These are phyloP conservation scores for Flexamia atlantica DNA, from an alignment of 2,888 invertebrate species.

Conservation along the genomic window DNA sequence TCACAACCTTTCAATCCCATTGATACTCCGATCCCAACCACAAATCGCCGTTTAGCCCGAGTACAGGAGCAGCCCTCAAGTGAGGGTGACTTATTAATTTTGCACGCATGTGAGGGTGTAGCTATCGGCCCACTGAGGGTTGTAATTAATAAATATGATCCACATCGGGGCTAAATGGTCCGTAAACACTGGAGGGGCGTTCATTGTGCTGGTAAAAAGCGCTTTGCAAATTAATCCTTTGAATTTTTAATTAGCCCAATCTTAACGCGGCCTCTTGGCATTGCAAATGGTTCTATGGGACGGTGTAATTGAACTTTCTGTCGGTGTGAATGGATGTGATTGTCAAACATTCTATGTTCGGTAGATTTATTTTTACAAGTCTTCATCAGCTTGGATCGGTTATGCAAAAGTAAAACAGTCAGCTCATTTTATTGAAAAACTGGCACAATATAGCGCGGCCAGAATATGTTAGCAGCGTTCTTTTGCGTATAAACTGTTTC, in stretches of 20 bases:
- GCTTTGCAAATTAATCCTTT: slow-evolving; percentile 56
- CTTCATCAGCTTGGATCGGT: too few species aligned
- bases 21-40: too few species aligned
- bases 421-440: too few species aligned
- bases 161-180: slow-evolving; percentile 43
- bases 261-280: not conserved
- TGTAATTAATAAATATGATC: slow-evolving; percentile 59
- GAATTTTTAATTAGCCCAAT: slow-evolving; percentile 59
- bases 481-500: too few species aligned
- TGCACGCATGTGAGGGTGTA: slow-evolving; percentile 24
- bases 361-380: too few species aligned
- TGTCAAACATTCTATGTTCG: too few species aligned
- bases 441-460: too few species aligned
- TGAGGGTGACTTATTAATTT: slow-evolving; percentile 18
- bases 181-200: slow-evolving; percentile 38
- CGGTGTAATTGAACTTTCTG: not conserved
- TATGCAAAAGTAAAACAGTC: too few species aligned
- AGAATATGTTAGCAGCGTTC: too few species aligned
- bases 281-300: not conserved
- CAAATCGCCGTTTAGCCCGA: not conserved
- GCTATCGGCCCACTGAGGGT: not conserved
- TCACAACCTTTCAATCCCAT: too few species aligned
- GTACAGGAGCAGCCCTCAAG: not conserved
- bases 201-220: slow-evolving; percentile 45
- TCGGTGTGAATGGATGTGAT: not conserved